A percentile compares a stretch with the other conserved stretches of the same genome.
Evolutionary conservation across 2,888 invertebrate genomes (phyloP).

Genomic region (Iselma pallidipennis): DNA sequence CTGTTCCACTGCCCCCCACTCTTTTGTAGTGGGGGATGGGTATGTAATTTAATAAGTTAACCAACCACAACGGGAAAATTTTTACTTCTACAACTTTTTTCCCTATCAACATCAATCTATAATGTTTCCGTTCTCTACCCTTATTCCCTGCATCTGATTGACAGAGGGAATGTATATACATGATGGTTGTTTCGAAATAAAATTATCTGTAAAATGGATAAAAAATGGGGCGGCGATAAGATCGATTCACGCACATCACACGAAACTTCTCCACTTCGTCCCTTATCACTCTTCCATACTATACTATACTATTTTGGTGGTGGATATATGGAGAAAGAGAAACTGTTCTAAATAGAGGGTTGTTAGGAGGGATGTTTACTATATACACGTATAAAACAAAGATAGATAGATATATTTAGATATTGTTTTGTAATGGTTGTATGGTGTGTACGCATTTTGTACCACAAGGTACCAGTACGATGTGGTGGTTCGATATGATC

Average conservation of each 20-base stretch:
- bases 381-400: not conserved
- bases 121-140: not conserved
- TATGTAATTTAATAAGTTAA: not conserved
- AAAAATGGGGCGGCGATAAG: not conserved
- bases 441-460: slow-evolving; percentile 47
- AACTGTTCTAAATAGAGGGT: not conserved
- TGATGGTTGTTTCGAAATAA: not conserved
- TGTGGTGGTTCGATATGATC: slow-evolving; percentile 27
- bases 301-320: too few relatives aligned
- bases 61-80: not conserved
- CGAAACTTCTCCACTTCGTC: slow-evolving; percentile 6
- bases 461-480: slow-evolving; percentile 38
- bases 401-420: too few relatives aligned
- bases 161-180: not conserved
- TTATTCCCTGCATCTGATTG: too few relatives aligned
- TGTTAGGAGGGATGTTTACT: too few relatives aligned
- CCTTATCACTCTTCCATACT: too few relatives aligned
- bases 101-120: not conserved
- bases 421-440: slow-evolving; percentile 32
- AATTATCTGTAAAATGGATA: not conserved
- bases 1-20: too few relatives aligned
- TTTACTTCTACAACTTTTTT: too few relatives aligned
- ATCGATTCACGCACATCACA: not conserved
- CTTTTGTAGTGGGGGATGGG: not conserved
- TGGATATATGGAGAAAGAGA: not conserved